A percentile compares a stretch with the other conserved stretches of the same genome.
Evolutionary conservation across 2,888 invertebrate species (phyloP).

Genomic region (Sarcophaga subvicina): DNA sequence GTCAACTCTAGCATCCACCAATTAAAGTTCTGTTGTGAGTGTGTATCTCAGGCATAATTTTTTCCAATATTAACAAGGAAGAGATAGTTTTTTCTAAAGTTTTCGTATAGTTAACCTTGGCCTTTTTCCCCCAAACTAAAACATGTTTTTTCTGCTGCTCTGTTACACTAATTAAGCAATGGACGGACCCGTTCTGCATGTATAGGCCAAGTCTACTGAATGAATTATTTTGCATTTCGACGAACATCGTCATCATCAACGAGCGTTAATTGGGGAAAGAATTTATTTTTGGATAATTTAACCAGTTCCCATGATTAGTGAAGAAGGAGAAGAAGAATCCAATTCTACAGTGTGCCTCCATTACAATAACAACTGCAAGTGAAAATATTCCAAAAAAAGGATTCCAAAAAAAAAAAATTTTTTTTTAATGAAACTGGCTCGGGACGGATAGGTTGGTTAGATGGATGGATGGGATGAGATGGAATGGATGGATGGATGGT

Average conservation of each 20-base stretch:
- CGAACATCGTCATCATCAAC: not conserved
- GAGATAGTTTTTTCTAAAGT: not conserved
- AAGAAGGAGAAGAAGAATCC: not conserved
- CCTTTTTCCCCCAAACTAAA: not conserved
- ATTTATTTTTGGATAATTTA: conserved; percentile 50
- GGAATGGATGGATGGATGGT: not conserved
- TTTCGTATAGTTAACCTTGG: not conserved
- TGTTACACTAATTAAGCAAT: conserved; percentile 24
- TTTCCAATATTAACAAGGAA: too few relatives aligned
- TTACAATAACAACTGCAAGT: not conserved
- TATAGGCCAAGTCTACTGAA: not conserved
- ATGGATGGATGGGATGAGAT: not conserved
- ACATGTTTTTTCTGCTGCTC: not conserved
- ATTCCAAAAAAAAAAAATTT: not conserved
- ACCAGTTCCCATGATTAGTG: conserved; percentile 15
- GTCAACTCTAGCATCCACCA: not conserved
- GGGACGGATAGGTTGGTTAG: not conserved
- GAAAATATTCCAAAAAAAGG: not conserved
- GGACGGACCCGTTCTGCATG: not conserved
- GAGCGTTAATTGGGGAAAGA: not conserved
- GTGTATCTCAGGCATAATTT: too few relatives aligned
- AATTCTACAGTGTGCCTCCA: not conserved
- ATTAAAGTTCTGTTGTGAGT: not conserved
- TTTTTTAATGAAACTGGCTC: not conserved
- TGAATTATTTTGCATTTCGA: conserved; percentile 12